Evolutionary conservation across 2,888 invertebrate species (phyloP).

Genomic region (Conomelus anceps): DNA sequence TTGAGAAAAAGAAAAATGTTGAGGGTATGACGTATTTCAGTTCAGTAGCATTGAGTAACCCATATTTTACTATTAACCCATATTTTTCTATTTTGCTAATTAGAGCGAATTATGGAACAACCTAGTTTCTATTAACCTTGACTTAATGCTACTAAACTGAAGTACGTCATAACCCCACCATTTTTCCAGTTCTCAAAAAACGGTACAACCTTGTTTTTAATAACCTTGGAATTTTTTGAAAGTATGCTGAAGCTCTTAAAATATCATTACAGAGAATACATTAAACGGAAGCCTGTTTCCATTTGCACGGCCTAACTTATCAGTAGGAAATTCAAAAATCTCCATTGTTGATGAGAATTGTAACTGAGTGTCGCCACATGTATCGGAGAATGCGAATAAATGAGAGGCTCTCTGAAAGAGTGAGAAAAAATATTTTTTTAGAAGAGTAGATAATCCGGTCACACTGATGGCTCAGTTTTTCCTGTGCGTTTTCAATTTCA

Average conservation of each 20-base stretch:
- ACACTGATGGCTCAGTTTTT: neutral
- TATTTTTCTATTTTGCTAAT: too few relatives aligned
- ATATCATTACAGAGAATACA: neutral
- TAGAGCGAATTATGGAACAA: too few relatives aligned
- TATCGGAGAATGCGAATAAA: neutral
- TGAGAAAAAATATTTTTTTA: neutral
- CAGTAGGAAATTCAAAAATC: neutral
- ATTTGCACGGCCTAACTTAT: neutral
- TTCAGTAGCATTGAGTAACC: too few relatives aligned
- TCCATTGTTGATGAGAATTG: neutral
- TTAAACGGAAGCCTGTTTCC: neutral
- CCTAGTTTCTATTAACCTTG: too few relatives aligned
- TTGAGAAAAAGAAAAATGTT: too few relatives aligned
- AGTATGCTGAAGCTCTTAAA: neutral
- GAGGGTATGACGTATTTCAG: too few relatives aligned
- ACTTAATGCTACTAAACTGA: too few relatives aligned
- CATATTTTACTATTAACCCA: too few relatives aligned
- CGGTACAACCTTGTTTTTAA: too few relatives aligned
- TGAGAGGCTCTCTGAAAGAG: neutral
- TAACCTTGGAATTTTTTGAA: too few relatives aligned
- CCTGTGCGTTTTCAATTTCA: neutral
- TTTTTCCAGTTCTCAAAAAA: too few relatives aligned
- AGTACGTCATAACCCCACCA: too few relatives aligned
- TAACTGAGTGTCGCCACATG: neutral
- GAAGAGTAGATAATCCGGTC: neutral